Evolutionary conservation across 2,888 invertebrate species (phyloP).

Genomic region (Rhaphigaster nebulosa): DNA sequence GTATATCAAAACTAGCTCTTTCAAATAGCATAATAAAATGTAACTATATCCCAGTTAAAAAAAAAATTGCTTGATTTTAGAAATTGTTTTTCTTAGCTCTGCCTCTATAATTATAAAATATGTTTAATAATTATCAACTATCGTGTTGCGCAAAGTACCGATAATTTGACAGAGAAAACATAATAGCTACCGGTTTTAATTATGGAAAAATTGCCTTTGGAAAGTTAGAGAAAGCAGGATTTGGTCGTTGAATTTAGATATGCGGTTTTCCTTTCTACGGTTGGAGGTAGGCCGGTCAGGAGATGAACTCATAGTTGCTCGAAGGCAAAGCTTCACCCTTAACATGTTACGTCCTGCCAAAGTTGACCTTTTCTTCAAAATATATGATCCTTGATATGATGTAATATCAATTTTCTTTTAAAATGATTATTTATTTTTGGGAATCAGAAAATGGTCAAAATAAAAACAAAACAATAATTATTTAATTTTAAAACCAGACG

Average conservation of each 20-base stretch:
- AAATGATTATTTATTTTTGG: too few relatives aligned
- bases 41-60: too few relatives aligned
- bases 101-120: not conserved
- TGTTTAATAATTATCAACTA: not conserved
- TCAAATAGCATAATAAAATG: too few relatives aligned
- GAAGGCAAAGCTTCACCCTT: not conserved
- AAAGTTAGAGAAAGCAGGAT: slow-evolving; percentile 33
- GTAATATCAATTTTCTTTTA: too few relatives aligned
- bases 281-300: not conserved
- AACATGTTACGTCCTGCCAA: not conserved
- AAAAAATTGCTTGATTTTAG: not conserved
- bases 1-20: too few relatives aligned
- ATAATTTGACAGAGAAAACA: slow-evolving; percentile 12
- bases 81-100: not conserved
- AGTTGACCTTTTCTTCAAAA: not conserved
- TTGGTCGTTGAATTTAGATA: slow-evolving; percentile 29
- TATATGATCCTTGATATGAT: too few relatives aligned
- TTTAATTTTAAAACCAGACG: too few relatives aligned
- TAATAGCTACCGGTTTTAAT: not conserved
- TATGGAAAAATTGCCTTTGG: slow-evolving; percentile 36
- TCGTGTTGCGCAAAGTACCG: not conserved
- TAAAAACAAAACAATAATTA: too few relatives aligned
- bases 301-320: not conserved
- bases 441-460: too few relatives aligned
- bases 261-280: slow-evolving; percentile 36